phyloP scores from a whole-genome alignment of 2,888 invertebrate species.

The Pammene fasciana region DNA sequence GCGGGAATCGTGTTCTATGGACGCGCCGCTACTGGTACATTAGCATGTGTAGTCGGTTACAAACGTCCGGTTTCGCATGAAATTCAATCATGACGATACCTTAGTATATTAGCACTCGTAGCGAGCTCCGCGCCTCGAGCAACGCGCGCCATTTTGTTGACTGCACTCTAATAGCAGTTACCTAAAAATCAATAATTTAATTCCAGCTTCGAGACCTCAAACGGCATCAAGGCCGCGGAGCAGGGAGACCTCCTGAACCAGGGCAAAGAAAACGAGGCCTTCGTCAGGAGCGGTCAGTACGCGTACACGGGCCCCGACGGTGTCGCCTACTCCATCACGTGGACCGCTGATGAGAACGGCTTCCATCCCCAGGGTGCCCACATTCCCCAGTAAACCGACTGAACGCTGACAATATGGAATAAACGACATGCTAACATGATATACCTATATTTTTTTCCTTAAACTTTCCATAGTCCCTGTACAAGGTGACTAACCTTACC shows the following conservation, averaged over 20 bases:
- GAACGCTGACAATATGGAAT: constrained; percentile 14
- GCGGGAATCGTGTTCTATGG: no score
- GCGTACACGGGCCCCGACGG: background rate
- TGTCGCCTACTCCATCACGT: background rate
- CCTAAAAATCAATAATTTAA: background rate
- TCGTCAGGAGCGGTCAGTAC: constrained; percentile 4
- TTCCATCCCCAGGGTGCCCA: constrained; percentile 6
- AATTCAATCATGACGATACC: no score
- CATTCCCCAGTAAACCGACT: constrained; percentile 2
- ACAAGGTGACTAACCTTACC: no score
- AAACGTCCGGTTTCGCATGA: no score
- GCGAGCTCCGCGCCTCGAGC: no score
- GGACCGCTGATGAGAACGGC: constrained; percentile 2
- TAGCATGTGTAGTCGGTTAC: no score
- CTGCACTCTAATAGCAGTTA: no score
- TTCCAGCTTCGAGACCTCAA: constrained; percentile 1
- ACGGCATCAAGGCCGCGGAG: constrained; percentile 1
- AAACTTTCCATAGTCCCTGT: no score
- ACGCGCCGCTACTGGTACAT: no score
- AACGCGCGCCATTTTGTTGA: no score
- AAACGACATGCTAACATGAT: background rate
- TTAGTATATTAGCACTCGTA: no score
- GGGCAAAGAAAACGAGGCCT: background rate
- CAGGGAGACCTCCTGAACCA: background rate
- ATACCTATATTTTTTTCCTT: no score